phyloP scores from a whole-genome alignment of 2,797 vertebrate species.

The Allenopithecus nigroviridis region DNA sequence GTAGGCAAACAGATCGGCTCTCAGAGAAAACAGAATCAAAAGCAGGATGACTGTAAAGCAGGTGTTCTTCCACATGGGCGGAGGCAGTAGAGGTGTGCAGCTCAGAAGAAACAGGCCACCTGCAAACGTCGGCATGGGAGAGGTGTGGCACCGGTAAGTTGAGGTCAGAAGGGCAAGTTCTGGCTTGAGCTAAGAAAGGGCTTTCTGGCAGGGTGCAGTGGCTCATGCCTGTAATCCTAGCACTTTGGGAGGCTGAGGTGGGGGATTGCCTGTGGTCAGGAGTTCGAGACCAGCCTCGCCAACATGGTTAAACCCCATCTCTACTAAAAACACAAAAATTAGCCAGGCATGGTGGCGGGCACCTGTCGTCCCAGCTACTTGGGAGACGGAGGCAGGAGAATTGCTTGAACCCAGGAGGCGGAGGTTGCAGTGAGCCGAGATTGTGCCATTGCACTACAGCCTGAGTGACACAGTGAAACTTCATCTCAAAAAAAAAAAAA shows the following conservation, averaged over 20 bases:
- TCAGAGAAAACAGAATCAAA: neutral
- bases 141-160: neutral
- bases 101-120: neutral
- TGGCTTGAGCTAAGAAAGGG: neutral
- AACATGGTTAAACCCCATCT: neutral
- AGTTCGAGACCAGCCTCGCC: neutral
- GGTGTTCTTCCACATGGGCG: neutral
- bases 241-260: neutral
- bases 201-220: neutral
- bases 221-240: neutral
- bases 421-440: no score
- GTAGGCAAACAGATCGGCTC: neutral
- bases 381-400: neutral
- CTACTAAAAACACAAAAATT: neutral
- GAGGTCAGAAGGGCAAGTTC: neutral
- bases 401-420: neutral
- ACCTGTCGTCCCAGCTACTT: neutral
- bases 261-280: neutral
- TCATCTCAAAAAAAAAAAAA: no score
- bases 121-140: neutral
- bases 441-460: no score
- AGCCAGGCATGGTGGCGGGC: neutral
- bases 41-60: neutral
- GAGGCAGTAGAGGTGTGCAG: neutral
- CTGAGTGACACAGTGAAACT: no score